phyloP scores from a whole-genome alignment of 2,797 vertebrate genomes.

The Spizella passerina region DNA sequence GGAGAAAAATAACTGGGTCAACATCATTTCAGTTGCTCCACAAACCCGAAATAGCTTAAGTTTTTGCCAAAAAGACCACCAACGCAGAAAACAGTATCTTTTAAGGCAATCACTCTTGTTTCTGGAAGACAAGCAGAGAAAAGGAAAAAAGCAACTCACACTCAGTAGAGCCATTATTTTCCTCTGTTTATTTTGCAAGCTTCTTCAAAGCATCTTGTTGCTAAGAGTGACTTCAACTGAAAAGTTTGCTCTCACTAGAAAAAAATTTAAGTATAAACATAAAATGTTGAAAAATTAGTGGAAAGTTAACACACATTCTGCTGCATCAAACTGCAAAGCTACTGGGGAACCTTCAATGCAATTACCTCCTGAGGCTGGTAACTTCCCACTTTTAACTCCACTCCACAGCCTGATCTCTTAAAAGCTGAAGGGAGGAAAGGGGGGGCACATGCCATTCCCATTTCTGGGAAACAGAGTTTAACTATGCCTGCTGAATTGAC shows the following conservation, averaged over 20 bases:
- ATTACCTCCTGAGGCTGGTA: accelerated
- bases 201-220: slow-evolving; percentile 47
- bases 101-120: neutral
- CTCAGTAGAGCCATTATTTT: neutral
- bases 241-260: slow-evolving; percentile 17
- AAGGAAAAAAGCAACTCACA: neutral
- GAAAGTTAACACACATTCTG: slow-evolving; percentile 16
- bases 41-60: neutral
- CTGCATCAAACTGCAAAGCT: neutral
- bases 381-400: neutral
- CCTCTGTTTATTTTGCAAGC: slow-evolving; percentile 47
- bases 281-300: neutral
- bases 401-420: neutral
- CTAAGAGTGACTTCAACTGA: slow-evolving; percentile 36
- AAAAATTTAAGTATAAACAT: slow-evolving; percentile 41
- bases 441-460: neutral
- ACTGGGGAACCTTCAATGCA: neutral
- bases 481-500: neutral
- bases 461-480: neutral
- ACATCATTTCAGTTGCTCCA: neutral
- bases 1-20: neutral
- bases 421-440: neutral
- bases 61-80: neutral
- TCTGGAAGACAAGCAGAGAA: neutral
- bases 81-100: neutral